phyloP scores from a whole-genome alignment of 1,140 invertebrate species.

The Trinorchestia longiramus region DNA sequence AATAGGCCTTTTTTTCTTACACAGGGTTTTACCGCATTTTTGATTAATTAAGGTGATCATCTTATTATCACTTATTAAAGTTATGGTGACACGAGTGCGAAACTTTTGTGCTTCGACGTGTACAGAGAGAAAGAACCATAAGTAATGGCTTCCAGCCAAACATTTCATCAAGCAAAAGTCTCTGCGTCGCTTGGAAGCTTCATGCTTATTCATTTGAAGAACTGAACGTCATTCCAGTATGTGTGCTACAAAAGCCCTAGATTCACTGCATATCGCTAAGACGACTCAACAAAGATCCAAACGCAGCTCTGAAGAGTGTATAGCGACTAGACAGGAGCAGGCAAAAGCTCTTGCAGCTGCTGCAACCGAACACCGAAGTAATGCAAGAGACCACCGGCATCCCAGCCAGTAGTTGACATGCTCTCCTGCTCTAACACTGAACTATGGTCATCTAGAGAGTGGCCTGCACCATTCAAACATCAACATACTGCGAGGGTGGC shows the following conservation, averaged over 20 bases:
- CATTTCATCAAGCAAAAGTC: not conserved
- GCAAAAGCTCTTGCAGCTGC: not conserved
- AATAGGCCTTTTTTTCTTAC: no score
- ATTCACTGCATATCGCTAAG: not conserved
- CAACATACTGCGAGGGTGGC: not conserved
- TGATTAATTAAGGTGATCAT: no score
- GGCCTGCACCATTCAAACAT: not conserved
- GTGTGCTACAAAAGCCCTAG: not conserved
- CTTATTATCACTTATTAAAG: no score
- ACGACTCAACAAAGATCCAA: not conserved
- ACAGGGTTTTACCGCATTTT: no score
- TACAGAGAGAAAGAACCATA: no score
- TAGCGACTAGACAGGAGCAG: not conserved
- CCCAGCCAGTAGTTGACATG: not conserved
- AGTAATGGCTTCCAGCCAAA: not conserved
- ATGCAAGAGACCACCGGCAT: not conserved
- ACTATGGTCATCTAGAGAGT: not conserved
- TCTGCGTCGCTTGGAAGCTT: not conserved
- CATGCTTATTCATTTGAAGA: not conserved
- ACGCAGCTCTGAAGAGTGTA: not conserved
- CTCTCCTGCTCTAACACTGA: not conserved
- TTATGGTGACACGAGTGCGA: no score
- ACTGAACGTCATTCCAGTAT: not conserved
- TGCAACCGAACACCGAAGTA: conserved; percentile 16
- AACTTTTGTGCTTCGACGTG: no score